A percentile compares a stretch with the other conserved stretches of the same genome.
Evolutionary conservation across 2,888 invertebrate species (phyloP).

Genomic region (Xiphydria camelus): DNA sequence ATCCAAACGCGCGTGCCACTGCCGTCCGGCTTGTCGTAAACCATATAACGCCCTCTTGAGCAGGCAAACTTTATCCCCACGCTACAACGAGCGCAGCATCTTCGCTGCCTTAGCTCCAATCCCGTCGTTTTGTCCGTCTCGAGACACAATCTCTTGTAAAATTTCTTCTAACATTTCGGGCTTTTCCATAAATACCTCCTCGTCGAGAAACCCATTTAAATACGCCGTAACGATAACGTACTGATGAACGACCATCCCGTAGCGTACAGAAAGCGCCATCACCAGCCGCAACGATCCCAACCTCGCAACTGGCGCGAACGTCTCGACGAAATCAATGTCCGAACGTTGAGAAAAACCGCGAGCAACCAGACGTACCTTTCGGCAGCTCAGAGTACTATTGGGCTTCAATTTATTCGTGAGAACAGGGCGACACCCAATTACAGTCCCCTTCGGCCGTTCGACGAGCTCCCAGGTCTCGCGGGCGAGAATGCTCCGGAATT

Average conservation of each 20-base stretch:
- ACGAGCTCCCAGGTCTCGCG: slow-evolving; percentile 3
- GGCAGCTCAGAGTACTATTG: slow-evolving; percentile 11
- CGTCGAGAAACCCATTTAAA: slow-evolving; percentile 28
- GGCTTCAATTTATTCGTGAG: slow-evolving; percentile 6
- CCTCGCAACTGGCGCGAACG: slow-evolving; percentile 32
- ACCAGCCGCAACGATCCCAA: slow-evolving; percentile 4
- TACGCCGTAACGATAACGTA: slow-evolving; percentile 34
- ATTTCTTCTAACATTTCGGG: slow-evolving; percentile 9
- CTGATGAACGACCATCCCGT: slow-evolving; percentile 19
- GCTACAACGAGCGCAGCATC: slow-evolving; percentile 5
- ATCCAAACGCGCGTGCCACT: slow-evolving; percentile 17
- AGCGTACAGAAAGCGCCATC: slow-evolving; percentile 2
- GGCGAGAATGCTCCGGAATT: background rate
- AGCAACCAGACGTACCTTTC: slow-evolving; percentile 32
- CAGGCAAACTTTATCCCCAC: slow-evolving; percentile 16
- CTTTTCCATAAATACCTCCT: slow-evolving; percentile 18
- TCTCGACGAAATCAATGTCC: slow-evolving; percentile 36
- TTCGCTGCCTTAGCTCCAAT: slow-evolving; percentile 4
- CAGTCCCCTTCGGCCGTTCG: background rate
- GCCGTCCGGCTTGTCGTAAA: slow-evolving; percentile 19
- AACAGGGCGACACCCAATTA: background rate
- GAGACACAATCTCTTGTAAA: slow-evolving; percentile 6
- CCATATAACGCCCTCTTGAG: slow-evolving; percentile 24
- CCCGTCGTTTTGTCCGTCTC: slow-evolving; percentile 1
- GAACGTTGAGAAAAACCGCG: slow-evolving; percentile 31